Base-by-base conservation (phyloP, 2,113 vertebrate species). In the Onychostruthus taczanowskii region DNA sequence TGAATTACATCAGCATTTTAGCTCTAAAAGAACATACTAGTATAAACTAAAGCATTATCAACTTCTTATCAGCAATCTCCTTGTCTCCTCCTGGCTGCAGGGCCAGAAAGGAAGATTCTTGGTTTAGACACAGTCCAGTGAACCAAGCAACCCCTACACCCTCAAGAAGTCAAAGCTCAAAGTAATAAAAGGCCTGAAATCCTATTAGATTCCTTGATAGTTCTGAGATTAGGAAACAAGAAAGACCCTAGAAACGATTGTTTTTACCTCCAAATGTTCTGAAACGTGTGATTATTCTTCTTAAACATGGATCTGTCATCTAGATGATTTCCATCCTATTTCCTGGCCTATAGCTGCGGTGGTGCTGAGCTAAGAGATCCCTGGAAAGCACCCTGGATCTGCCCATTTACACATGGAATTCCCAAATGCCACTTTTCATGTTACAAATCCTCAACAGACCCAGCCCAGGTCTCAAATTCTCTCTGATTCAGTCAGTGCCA, bases 1-100 rank as follows among this genome's bases (percentile, higher is more conserved):
- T 94, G 87, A 90, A 91, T 91, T 73, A 83, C 82, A 86, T 69
- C 91, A 95, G 84, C 67, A 94, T 90, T 93, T 83, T 70, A 74
- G 82, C 92, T 88, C 75, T 91, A 55, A 69, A 83, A 95, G 84
- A 74, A 59, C 78, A 89, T 27, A 90, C 66, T 50, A 90, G 63
- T 41, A 95, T 64, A 75, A 95, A 87, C 58, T 56, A 50, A 90
- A 95, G 68, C 63, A 85, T 74, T 90, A 83, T 83, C 75, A 87
- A 69, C 43, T 69, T 84, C 73, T 95, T 91, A 93, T 80, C 90
- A 91, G 67, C 72, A 87, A 73, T 69, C 53, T 93, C 81, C 67
- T 69, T 79, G 69, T 84, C 84, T 86, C 63, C 73, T 86, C 81
- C 72, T 62, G 84, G 18, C 84, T 83, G 37, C 59, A 93, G 62